These are phyloP conservation scores for Trichomalopsis sarcophagae DNA, from an alignment of 1,140 invertebrate species.

Conservation along the genomic window DNA sequence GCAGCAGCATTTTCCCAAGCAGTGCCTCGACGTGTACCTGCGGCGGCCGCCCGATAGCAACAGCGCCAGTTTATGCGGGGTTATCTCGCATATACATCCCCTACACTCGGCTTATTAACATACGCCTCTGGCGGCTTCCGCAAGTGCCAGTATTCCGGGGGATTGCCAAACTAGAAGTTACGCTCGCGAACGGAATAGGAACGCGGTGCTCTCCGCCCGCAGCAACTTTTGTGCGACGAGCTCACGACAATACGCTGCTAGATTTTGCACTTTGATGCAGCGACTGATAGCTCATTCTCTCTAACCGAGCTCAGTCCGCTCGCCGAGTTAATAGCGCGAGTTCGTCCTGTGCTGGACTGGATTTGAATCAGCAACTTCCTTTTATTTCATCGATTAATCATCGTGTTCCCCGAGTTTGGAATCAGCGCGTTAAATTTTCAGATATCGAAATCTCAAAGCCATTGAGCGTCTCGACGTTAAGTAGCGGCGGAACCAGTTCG, in stretches of 20 bases:
- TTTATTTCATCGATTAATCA: too few relatives aligned
- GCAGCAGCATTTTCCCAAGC: constrained; percentile 26
- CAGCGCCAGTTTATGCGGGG: constrained; percentile 48
- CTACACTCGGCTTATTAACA: constrained; percentile 62
- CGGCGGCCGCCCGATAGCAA: constrained; percentile 57
- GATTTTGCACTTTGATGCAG: neutral
- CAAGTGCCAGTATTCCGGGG: constrained; percentile 63
- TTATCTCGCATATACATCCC: neutral
- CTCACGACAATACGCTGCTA: neutral
- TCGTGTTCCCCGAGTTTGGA: too few relatives aligned
- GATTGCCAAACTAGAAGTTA: constrained; percentile 54
- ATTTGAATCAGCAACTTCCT: too few relatives aligned
- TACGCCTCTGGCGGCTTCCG: constrained; percentile 56
- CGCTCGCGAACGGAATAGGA: neutral
- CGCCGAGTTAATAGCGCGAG: too few relatives aligned
- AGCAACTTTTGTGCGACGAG: neutral
- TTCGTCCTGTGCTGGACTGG: too few relatives aligned
- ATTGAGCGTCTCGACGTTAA: neutral
- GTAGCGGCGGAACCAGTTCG: constrained; percentile 34
- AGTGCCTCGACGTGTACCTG: constrained; percentile 59
- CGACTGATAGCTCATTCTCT: too few relatives aligned
- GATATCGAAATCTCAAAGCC: neutral
- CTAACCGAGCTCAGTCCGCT: neutral
- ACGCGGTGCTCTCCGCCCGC: neutral
- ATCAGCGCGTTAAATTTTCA: too few relatives aligned